phyloP scores from a whole-genome alignment of 2,113 vertebrate genomes.

The Thamnaconus septentrionalis region DNA sequence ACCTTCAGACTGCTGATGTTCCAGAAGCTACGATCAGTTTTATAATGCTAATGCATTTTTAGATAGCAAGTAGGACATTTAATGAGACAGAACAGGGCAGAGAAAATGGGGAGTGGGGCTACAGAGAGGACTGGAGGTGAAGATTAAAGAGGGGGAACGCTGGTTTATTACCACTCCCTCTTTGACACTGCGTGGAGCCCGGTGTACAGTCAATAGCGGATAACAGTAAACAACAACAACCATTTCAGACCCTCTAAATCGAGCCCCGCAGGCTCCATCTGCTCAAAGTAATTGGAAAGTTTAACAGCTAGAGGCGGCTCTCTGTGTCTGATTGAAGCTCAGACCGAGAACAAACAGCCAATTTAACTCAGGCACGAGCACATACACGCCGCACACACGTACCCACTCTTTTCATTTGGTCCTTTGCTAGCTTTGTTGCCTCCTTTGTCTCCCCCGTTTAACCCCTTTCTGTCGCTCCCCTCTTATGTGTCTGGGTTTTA shows the following conservation, averaged over 20 bases:
- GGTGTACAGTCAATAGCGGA: constrained; percentile 46
- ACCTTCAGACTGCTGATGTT: constrained; percentile 3
- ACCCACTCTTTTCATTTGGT: neutral
- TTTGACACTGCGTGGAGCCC: constrained; percentile 20
- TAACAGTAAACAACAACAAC: constrained; percentile 67
- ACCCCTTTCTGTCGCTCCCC: constrained; percentile 6
- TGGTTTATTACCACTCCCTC: neutral
- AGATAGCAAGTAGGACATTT: constrained; percentile 1
- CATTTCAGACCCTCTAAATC: constrained; percentile 47
- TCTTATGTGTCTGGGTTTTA: neutral
- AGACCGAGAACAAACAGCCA: constrained; percentile 56
- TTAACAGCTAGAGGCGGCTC: constrained; percentile 59
- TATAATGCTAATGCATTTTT: constrained; percentile 3
- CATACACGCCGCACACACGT: constrained; percentile 4
- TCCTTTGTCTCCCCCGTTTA: neutral
- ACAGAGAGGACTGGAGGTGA: neutral
- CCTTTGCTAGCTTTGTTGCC: neutral
- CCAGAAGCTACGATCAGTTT: constrained; percentile 6
- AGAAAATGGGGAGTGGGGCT: neutral
- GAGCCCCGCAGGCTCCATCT: constrained; percentile 56
- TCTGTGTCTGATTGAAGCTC: constrained; percentile 60
- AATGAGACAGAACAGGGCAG: neutral
- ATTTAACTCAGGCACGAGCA: constrained; percentile 37
- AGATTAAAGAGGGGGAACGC: neutral
- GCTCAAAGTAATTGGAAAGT: constrained; percentile 72